phyloP scores from a whole-genome alignment of 64 coral and sea anemone genomes.

The Stylophora pistillata region DNA sequence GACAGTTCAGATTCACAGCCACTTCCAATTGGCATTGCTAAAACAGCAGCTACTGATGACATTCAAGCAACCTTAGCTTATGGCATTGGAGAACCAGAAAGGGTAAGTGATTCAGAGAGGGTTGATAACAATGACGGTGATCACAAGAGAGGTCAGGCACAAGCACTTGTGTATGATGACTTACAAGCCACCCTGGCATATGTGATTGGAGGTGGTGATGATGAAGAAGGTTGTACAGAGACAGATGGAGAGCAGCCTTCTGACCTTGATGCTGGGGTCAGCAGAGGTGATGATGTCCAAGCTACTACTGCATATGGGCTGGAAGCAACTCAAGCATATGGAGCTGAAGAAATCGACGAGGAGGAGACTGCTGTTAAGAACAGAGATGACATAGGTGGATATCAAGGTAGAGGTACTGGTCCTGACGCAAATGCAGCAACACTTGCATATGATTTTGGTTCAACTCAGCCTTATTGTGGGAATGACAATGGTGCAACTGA shows the following conservation, averaged over 20 bases:
- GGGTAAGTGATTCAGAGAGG: constrained; percentile 8
- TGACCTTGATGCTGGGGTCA: neutral
- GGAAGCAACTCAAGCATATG: constrained; percentile 50
- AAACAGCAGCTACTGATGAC: neutral
- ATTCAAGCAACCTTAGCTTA: constrained; percentile 14
- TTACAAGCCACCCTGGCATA: constrained; percentile 52
- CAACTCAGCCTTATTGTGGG: neutral
- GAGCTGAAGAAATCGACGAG: constrained; percentile 32
- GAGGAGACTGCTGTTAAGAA: neutral
- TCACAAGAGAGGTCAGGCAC: neutral
- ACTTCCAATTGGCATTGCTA: neutral
- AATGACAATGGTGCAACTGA: neutral
- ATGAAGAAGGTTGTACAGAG: neutral
- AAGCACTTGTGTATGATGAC: neutral
- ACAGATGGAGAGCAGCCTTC: neutral
- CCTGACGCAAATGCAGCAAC: neutral
- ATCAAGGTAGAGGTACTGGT: neutral
- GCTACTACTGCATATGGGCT: neutral
- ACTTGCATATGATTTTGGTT: neutral
- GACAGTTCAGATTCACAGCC: constrained; percentile 19
- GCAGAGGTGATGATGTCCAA: neutral
- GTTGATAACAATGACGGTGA: neutral
- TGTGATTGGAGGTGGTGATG: constrained; percentile 6
- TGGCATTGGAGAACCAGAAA: constrained; percentile 31
- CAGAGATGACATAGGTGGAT: neutral